Evolutionary conservation across 2,888 invertebrate genomes (phyloP).

Genomic region (Dynastes tityus): DNA sequence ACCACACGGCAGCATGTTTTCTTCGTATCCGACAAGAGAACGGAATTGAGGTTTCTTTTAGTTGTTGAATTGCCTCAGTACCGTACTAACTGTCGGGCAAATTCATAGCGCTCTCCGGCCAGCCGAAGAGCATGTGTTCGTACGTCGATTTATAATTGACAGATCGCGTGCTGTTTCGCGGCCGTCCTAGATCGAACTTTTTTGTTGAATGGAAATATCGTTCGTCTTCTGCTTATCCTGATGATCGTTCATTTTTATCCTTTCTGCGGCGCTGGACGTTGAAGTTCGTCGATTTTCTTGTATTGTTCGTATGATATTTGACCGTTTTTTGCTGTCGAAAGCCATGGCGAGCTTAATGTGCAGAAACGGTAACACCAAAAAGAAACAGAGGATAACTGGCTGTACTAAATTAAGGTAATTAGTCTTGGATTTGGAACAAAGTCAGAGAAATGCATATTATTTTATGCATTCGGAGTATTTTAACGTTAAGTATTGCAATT

Average conservation of each 20-base stretch:
- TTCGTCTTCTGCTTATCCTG: constrained; percentile 8
- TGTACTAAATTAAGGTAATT: constrained; percentile 59
- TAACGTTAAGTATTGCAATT: constrained; percentile 27
- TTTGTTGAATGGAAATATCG: constrained; percentile 6
- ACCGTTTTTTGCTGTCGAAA: constrained; percentile 30
- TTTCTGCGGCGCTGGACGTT: not conserved
- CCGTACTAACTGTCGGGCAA: constrained; percentile 63
- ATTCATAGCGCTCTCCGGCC: constrained; percentile 28
- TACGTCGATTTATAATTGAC: constrained; percentile 31
- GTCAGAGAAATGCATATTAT: constrained; percentile 28
- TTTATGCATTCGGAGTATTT: not conserved
- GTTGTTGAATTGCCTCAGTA: constrained; percentile 58
- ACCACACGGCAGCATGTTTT: constrained; percentile 37
- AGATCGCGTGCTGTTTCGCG: constrained; percentile 36
- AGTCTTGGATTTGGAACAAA: constrained; percentile 34
- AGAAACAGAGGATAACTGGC: constrained; percentile 58
- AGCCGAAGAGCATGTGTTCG: constrained; percentile 43
- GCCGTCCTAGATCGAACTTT: constrained; percentile 12
- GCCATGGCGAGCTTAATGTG: constrained; percentile 59
- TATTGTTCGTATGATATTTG: constrained; percentile 32
- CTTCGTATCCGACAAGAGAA: constrained; percentile 36
- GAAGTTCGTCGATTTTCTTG: constrained; percentile 15
- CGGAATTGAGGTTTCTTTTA: constrained; percentile 53
- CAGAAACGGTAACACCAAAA: constrained; percentile 58
- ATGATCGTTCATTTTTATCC: not conserved